Percentiles rank a stretch among this genome's conserved stretches.
phyloP scores from a whole-genome alignment of 2,888 invertebrate genomes.

The Prosopocoilus inquinatus region DNA sequence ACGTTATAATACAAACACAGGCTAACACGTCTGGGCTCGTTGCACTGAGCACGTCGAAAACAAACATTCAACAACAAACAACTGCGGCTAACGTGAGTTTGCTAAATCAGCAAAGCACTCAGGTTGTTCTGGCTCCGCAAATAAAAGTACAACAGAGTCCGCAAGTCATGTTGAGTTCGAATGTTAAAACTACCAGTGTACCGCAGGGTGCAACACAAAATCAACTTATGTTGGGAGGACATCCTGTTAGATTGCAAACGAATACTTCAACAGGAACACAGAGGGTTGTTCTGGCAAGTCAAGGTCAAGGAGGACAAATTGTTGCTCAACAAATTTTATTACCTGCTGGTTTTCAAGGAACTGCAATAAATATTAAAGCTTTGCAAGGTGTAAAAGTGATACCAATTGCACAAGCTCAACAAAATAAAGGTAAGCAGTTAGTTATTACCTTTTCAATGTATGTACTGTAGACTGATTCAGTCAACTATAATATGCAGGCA shows the following conservation, averaged over 20 bases:
- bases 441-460: no score
- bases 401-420: conserved; percentile 53
- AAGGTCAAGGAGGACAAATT: conserved; percentile 53
- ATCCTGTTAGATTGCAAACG: conserved; percentile 45
- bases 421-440: conserved; percentile 45
- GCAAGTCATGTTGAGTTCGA: conserved; percentile 43
- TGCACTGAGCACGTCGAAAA: conserved; percentile 28
- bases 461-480: no score
- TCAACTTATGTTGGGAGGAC: conserved; percentile 47
- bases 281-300: conserved; percentile 56
- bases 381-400: conserved; percentile 64
- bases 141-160: conserved; percentile 45
- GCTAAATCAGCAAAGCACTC: conserved; percentile 40
- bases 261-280: conserved; percentile 40
- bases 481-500: no score
- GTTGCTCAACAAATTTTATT: conserved; percentile 59
- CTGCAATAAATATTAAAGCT: conserved; percentile 60
- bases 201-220: conserved; percentile 34
- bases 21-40: conserved; percentile 30
- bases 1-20: conserved; percentile 51
- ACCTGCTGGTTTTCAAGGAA: conserved; percentile 62
- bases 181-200: conserved; percentile 29
- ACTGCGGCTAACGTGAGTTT: conserved; percentile 37
- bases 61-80: conserved; percentile 21
- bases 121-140: conserved; percentile 45